Evolutionary conservation across 2,888 invertebrate species (phyloP), one percentile per base, ranked within the genome.

Genomic region (Eupithecia insigniata): DNA sequence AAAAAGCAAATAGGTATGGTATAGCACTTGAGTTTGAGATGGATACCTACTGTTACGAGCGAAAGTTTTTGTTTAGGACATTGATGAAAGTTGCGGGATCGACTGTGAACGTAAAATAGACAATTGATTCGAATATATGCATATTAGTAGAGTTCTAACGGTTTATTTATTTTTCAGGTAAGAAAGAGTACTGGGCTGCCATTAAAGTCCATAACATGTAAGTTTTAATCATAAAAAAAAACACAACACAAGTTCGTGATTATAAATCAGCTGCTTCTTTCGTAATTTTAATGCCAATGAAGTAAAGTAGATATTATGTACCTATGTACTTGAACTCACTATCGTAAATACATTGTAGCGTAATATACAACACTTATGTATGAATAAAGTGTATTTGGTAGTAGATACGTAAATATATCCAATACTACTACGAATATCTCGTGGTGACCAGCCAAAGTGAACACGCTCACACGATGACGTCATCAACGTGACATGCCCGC

Each of bases 401-500:
- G 58, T 30, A 30, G 14, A 18, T 60, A 60, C 7, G 43, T 7
- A n/a, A 43, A 28, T 16, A 28, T 58, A 28, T 28, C 5, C 14
- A 58, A 28, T 58, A 26, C 14, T 30, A 30, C 30, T 30, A 7
- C 60, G 18, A 30, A 60, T 18, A 30, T 30, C 18, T 30, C 18
- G 30, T n/a, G 22, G 18, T 60, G 2, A 34, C 32, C 4, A 12
- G 22, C n/a, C 39, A 58, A 65, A 70, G 36, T 46, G 60, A 46
- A 46, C 60, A 70, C 22, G 39, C 61, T 26, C 62, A 22, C n/a
- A 30, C 43, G 67, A 34, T 69, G 62, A 22, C 60, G 65, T 61
- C 71, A 69, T 73, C 73, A 71, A 61, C 67, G 65, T 12, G 66
- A 70, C 75, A 76, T 61, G 73, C 51, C 36, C 32, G n/a, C 66